Percentiles rank a stretch among this genome's conserved stretches.
Evolutionary conservation across 2,113 vertebrate species (phyloP).

Genomic region (Trichechus manatus): DNA sequence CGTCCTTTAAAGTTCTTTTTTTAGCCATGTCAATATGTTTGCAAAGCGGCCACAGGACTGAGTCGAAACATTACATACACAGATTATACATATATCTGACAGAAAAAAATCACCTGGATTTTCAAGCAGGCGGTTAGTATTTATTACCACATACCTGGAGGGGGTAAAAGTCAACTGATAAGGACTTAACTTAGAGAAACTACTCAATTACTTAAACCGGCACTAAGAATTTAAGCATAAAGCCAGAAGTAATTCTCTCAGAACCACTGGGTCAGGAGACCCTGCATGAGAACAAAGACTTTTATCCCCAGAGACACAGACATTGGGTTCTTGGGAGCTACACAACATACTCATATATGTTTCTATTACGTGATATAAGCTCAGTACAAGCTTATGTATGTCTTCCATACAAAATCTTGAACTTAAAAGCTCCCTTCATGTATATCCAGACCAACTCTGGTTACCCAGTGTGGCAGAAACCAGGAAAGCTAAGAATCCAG

Average conservation of each 20-base stretch:
- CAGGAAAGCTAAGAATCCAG: neutral
- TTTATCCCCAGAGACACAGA: neutral
- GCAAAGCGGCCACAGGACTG: neutral
- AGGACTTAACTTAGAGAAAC: neutral
- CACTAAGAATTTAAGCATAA: neutral
- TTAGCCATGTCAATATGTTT: neutral
- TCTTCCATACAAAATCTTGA: neutral
- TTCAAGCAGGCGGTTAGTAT: neutral
- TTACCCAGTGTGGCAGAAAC: neutral
- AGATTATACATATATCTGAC: neutral
- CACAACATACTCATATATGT: rapidly evolving
- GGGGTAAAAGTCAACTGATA: neutral
- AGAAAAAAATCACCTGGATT: neutral
- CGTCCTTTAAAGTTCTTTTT: neutral
- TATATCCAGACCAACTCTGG: neutral
- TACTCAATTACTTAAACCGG: neutral
- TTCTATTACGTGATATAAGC: neutral
- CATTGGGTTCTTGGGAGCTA: neutral
- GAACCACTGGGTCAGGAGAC: neutral
- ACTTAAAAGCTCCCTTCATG: neutral
- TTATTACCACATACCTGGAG: neutral
- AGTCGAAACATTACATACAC: neutral
- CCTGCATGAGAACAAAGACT: neutral
- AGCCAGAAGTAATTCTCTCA: neutral
- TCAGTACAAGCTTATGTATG: neutral